Percentiles rank a stretch among this genome's conserved stretches.
Evolutionary conservation across 2,797 vertebrate genomes (phyloP).

Genomic region (Gallinago nigripennis): DNA sequence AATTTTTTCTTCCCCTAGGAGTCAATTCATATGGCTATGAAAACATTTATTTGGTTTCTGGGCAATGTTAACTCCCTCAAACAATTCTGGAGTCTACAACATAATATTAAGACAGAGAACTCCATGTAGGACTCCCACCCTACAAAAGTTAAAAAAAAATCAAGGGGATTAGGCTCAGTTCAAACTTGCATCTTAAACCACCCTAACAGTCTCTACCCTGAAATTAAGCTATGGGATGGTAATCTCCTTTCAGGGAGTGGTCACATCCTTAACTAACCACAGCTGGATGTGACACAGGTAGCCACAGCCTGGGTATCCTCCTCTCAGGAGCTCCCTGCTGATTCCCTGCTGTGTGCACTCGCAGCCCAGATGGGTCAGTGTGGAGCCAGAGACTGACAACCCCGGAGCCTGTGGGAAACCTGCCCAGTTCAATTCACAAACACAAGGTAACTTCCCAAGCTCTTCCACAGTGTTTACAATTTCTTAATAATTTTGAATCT

Average conservation of each 20-base stretch:
- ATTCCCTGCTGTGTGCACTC: not conserved
- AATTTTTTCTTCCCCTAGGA: not conserved
- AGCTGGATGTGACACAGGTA: not conserved
- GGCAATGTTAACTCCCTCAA: not conserved
- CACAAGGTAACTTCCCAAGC: not conserved
- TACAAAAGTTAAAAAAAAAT: not conserved
- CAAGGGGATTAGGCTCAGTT: not conserved
- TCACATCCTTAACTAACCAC: constrained; percentile 3
- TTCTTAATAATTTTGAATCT: not conserved
- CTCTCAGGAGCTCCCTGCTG: not conserved
- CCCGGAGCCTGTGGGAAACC: not conserved
- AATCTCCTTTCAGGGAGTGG: constrained; percentile 16
- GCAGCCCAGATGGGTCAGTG: not conserved
- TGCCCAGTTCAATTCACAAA: not conserved
- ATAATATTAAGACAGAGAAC: not conserved
- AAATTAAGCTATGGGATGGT: not conserved
- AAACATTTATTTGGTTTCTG: not conserved
- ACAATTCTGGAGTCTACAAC: not conserved
- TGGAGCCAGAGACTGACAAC: not conserved
- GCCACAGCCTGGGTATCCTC: not conserved
- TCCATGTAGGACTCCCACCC: not conserved
- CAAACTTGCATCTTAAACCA: not conserved
- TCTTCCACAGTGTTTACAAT: not conserved
- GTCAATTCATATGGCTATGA: not conserved
- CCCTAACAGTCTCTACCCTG: not conserved